These are phyloP conservation scores for Frankliniella fusca DNA, from an alignment of 2,888 invertebrate species.

Conservation along the genomic window DNA sequence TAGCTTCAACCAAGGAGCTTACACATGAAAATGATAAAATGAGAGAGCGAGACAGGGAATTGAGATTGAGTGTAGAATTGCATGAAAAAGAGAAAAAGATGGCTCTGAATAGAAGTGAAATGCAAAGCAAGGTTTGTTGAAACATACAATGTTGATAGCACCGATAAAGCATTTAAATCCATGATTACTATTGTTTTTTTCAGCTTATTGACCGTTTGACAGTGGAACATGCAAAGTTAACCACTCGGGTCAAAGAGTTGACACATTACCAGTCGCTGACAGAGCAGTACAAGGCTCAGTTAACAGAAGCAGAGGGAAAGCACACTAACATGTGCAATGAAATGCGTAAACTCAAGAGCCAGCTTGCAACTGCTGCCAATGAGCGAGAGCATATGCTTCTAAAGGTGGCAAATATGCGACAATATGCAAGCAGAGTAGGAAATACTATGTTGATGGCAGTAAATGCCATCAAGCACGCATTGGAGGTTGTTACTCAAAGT, in stretches of 20 bases:
- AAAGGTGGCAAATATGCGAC: slow-evolving; percentile 48
- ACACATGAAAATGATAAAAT: slow-evolving; percentile 59
- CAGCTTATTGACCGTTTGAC: slow-evolving; percentile 32
- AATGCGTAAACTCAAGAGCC: slow-evolving; percentile 22
- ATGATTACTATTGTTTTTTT: not conserved
- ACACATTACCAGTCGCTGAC: not conserved
- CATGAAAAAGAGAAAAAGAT: slow-evolving; percentile 61
- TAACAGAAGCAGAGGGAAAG: not conserved
- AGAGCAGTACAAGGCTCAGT: not conserved
- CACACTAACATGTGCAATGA: not conserved
- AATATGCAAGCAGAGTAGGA: slow-evolving; percentile 55
- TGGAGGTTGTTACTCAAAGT: slow-evolving; percentile 39
- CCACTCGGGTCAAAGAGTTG: slow-evolving; percentile 8
- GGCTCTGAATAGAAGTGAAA: slow-evolving; percentile 57
- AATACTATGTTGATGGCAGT: slow-evolving; percentile 58
- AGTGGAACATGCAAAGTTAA: slow-evolving; percentile 30
- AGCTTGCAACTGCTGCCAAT: slow-evolving; percentile 30
- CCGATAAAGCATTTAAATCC: slow-evolving; percentile 52
- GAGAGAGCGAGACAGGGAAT: slow-evolving; percentile 55
- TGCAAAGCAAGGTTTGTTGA: slow-evolving; percentile 63
- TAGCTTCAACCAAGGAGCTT: slow-evolving; percentile 59
- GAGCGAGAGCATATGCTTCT: slow-evolving; percentile 23
- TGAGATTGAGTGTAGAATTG: slow-evolving; percentile 55
- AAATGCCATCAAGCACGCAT: slow-evolving; percentile 41
- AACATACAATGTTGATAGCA: slow-evolving; percentile 45